Conservation (phyloP, 2,113 vertebrate genomes). For the Leptodactylus fuscus region DNA sequence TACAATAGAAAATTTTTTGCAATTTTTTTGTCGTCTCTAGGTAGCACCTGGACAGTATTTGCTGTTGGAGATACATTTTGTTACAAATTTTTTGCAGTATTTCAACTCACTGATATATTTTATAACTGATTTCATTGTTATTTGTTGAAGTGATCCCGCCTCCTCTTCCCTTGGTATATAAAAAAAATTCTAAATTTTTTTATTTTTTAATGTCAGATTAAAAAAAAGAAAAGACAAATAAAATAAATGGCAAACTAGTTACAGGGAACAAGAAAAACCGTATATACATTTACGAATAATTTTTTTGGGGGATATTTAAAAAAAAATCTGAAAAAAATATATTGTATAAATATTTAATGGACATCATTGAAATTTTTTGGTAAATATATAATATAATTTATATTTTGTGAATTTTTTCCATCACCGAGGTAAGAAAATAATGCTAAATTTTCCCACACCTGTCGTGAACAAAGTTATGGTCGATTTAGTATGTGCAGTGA, state of each 20-base stretch:
- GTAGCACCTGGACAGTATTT: slow-evolving; percentile 51
- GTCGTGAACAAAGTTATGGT: slow-evolving; percentile 65
- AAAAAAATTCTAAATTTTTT: neutral
- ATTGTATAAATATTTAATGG: slow-evolving; percentile 41
- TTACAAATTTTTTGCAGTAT: slow-evolving; percentile 55
- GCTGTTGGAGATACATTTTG: slow-evolving; percentile 41
- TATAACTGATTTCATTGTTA: slow-evolving; percentile 38
- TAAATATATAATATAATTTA: slow-evolving; percentile 67
- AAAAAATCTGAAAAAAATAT: slow-evolving; percentile 29
- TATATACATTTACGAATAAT: slow-evolving; percentile 3
- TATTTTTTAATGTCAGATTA: slow-evolving; percentile 42
- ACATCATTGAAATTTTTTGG: neutral
- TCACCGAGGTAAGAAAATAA: neutral
- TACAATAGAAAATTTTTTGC: slow-evolving; percentile 36
- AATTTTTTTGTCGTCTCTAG: slow-evolving; percentile 32
- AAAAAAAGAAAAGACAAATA: no score
- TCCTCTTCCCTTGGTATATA: neutral
- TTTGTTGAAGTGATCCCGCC: neutral
- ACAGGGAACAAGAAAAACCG: neutral
- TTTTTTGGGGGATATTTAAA: neutral
- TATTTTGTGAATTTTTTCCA: slow-evolving; percentile 55
- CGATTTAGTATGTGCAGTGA: slow-evolving; percentile 64
- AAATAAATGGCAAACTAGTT: slow-evolving; percentile 14
- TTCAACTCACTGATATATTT: slow-evolving; percentile 37
- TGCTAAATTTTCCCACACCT: slow-evolving; percentile 20